Evolutionary conservation across 1,140 invertebrate species (phyloP).

Genomic region (Pseudoatta argentina): DNA sequence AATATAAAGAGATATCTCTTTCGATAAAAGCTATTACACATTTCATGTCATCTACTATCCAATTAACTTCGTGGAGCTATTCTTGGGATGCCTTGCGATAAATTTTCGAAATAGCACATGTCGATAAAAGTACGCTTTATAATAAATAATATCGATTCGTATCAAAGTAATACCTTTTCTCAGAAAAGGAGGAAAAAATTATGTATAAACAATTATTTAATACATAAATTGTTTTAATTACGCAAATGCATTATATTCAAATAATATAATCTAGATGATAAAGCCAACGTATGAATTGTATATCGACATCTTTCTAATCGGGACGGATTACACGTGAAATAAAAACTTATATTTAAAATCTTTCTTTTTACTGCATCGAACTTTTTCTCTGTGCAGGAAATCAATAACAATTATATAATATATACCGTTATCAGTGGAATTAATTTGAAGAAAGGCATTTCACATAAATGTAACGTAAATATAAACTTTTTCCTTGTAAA

Average conservation of each 20-base stretch:
- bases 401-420: slow-evolving; percentile 1
- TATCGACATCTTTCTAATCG: slow-evolving; percentile 17
- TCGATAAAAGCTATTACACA: slow-evolving; percentile 15
- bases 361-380: not conserved
- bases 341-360: not conserved
- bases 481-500: slow-evolving; percentile 18
- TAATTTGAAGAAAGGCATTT: slow-evolving; percentile 15
- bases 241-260: slow-evolving; percentile 15
- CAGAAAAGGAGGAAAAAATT: not conserved
- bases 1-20: not conserved
- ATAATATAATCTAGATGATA: slow-evolving; percentile 17
- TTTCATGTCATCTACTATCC: slow-evolving; percentile 18
- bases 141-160: slow-evolving; percentile 19
- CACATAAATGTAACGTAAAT: slow-evolving; percentile 13
- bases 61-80: slow-evolving; percentile 4
- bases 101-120: slow-evolving; percentile 22
- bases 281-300: slow-evolving; percentile 41
- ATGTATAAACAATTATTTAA: not conserved
- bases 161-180: slow-evolving; percentile 40
- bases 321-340: slow-evolving; percentile 56
- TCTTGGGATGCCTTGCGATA: slow-evolving; percentile 22
- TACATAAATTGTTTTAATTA: slow-evolving; percentile 26
- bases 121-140: slow-evolving; percentile 10
- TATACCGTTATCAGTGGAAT: slow-evolving; percentile 2
- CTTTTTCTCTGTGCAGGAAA: not conserved